A percentile compares a stretch with the other conserved stretches of the same genome.
phyloP scores from a whole-genome alignment of 2,797 vertebrate genomes.

The Discoglossus pictus region DNA sequence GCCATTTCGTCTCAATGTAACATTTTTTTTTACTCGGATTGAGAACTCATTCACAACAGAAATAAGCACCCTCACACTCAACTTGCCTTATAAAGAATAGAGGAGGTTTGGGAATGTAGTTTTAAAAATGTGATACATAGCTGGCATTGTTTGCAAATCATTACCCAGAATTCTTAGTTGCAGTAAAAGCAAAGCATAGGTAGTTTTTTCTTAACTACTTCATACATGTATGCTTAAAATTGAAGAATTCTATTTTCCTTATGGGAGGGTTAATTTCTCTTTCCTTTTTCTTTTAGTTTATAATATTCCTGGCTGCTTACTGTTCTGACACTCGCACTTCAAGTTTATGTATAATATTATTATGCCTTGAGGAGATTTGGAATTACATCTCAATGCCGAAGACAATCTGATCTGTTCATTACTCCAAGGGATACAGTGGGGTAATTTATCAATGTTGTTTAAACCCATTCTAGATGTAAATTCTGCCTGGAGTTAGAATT shows the following conservation, averaged over 20 bases:
- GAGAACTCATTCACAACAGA: too few relatives aligned
- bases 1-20: too few relatives aligned
- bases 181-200: too few relatives aligned
- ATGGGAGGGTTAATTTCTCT: constrained; percentile 3
- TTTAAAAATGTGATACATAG: too few relatives aligned
- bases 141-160: too few relatives aligned
- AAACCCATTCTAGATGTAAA: constrained; percentile 43
- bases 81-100: too few relatives aligned
- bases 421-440: constrained; percentile 37
- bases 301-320: constrained; percentile 20
- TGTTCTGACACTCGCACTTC: constrained; percentile 20
- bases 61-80: too few relatives aligned
- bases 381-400: constrained; percentile 42
- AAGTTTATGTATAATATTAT: constrained; percentile 42
- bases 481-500: constrained; percentile 39
- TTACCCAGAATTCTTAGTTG: too few relatives aligned
- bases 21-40: too few relatives aligned
- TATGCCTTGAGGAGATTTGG: constrained; percentile 40
- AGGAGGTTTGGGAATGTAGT: too few relatives aligned
- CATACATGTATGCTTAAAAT: too few relatives aligned
- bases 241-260: neutral
- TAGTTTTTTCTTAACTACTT: too few relatives aligned
- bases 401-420: constrained; percentile 50
- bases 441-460: constrained; percentile 50
- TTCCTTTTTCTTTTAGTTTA: constrained; percentile 15